These are phyloP conservation scores for Myodes glareolus DNA, from an alignment of 2,113 vertebrate genomes.

Conservation along the genomic window DNA sequence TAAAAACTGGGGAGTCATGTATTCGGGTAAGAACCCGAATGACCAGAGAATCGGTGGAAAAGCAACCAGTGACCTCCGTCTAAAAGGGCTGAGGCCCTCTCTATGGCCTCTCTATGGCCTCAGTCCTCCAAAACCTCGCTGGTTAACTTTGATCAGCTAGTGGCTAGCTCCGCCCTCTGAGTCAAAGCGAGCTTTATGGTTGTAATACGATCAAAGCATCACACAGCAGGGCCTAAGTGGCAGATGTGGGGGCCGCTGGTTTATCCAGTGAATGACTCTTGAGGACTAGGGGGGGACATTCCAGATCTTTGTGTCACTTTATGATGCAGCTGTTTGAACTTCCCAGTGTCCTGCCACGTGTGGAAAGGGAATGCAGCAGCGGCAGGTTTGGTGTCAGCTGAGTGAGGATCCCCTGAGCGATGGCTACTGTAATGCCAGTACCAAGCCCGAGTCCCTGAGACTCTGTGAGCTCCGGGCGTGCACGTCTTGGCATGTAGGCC, in stretches of 20 bases:
- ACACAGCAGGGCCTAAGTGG: background rate
- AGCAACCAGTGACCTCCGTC: background rate
- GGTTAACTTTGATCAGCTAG: background rate
- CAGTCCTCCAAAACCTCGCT: background rate
- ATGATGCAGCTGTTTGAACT: background rate
- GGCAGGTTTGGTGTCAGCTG: constrained; percentile 91
- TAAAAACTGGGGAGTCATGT: background rate
- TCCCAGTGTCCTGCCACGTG: constrained; percentile 94
- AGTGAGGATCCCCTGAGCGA: constrained; percentile 90
- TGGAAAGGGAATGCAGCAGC: constrained; percentile 92
- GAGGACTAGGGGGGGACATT: background rate
- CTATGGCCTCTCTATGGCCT: background rate
- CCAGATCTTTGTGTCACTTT: background rate
- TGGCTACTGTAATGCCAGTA: constrained; percentile 89
- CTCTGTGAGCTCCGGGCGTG: constrained; percentile 91
- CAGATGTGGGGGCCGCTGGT: background rate
- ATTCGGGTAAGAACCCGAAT: background rate
- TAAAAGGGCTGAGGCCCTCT: background rate
- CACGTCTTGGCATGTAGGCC: constrained; percentile 94
- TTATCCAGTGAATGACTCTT: background rate
- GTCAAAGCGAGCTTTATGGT: background rate
- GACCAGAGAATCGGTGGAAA: background rate
- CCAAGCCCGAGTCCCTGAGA: constrained; percentile 88
- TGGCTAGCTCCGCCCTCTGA: background rate
- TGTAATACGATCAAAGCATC: background rate